Evolutionary conservation across 37 sponge, comb jelly and placozoan species (phyloP).

Genomic region (Bolinopsis microptera): DNA sequence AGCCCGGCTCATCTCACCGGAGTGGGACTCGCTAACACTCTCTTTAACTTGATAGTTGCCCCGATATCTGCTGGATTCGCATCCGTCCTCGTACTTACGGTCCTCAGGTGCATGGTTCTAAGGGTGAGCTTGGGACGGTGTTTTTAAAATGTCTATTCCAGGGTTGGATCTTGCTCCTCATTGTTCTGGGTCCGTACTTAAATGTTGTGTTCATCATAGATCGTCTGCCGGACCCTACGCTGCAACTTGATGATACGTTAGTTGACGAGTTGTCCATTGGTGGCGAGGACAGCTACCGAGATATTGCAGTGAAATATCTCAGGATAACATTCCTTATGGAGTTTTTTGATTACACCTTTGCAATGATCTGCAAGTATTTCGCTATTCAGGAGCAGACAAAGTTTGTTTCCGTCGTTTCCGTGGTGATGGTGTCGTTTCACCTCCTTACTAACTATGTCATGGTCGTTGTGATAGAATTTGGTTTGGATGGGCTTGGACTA

Average conservation of each 20-base stretch:
- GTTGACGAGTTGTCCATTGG: background rate
- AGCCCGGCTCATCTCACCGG: background rate
- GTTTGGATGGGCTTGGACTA: background rate
- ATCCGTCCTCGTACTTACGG: background rate
- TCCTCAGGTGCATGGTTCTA: background rate
- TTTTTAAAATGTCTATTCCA: background rate
- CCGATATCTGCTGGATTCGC: background rate
- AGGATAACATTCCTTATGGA: background rate
- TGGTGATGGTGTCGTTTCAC: background rate
- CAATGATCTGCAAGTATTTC: background rate
- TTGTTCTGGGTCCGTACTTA: background rate
- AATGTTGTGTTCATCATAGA: background rate
- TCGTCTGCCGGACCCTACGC: background rate
- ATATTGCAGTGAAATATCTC: background rate
- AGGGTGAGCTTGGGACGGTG: background rate
- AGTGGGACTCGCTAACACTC: background rate
- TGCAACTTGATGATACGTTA: background rate
- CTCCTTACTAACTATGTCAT: background rate
- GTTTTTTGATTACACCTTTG: background rate
- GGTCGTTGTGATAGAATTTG: background rate
- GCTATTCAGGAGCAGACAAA: background rate
- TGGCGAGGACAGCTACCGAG: background rate
- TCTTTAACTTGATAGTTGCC: background rate
- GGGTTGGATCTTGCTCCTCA: background rate
- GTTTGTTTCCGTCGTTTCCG: background rate